Percentiles rank a stretch among this genome's conserved stretches.
phyloP scores from a whole-genome alignment of 2,113 vertebrate genomes.

The Tenebrosternarchus preto region DNA sequence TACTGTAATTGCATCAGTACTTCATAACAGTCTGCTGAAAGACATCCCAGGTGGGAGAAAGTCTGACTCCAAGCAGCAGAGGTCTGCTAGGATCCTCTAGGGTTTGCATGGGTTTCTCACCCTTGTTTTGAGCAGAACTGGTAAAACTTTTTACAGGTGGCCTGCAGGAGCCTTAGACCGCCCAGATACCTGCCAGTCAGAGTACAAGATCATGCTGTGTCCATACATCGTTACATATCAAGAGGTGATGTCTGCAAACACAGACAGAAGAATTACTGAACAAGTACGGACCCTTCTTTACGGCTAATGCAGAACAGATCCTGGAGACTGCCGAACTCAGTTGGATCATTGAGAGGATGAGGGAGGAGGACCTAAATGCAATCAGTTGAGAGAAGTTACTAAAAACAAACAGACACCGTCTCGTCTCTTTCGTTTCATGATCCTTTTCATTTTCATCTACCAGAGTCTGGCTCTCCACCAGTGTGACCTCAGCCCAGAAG shows the following conservation, averaged over 20 bases:
- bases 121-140: constrained; percentile 82
- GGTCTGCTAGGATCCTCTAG: neutral
- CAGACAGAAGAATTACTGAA: constrained; percentile 28
- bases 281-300: constrained; percentile 75
- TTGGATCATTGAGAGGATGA: constrained; percentile 82
- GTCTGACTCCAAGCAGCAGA: no score
- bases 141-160: constrained; percentile 84
- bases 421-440: no score
- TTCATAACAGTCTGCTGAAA: no score
- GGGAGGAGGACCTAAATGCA: constrained; percentile 73
- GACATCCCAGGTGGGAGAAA: no score
- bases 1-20: no score
- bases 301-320: constrained; percentile 83
- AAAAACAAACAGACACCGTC: no score
- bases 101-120: constrained; percentile 62
- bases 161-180: constrained; percentile 79
- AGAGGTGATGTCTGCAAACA: constrained; percentile 10
- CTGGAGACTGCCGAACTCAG: constrained; percentile 81
- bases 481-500: constrained; percentile 83
- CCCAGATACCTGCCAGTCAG: constrained; percentile 73
- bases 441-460: no score
- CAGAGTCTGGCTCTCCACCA: constrained; percentile 77
- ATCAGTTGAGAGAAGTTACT: neutral
- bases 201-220: constrained; percentile 7
- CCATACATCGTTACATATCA: neutral